A percentile compares a stretch with the other conserved stretches of the same genome.
Conservation (phyloP, 2,888 invertebrate species). For the Ligdia adustata region DNA sequence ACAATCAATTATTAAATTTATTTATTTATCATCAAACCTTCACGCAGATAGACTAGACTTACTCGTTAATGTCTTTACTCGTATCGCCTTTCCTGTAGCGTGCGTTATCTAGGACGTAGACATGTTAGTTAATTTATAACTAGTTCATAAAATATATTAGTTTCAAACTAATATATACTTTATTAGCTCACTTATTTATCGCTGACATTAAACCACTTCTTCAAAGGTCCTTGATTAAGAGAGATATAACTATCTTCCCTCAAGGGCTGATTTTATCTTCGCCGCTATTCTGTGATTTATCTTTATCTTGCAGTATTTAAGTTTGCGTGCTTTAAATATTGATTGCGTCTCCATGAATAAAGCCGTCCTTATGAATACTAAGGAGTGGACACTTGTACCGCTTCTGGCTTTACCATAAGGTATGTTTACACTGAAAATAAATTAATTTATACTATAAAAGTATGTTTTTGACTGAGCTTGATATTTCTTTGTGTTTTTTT, state of each 20-base stretch:
- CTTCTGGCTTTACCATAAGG: conserved; percentile 56
- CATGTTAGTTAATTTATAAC: neutral
- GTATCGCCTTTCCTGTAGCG: neutral
- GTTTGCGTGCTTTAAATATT: conserved; percentile 32
- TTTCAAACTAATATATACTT: neutral
- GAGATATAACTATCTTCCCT: conserved; percentile 17
- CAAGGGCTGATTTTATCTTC: conserved; percentile 22
- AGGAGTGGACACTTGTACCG: conserved; percentile 62
- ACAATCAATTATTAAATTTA: no score
- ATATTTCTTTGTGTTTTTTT: no score
- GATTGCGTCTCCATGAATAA: conserved; percentile 49
- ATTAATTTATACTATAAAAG: no score
- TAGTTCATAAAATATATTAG: no score
- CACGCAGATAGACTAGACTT: no score
- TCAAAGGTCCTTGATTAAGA: conserved; percentile 13
- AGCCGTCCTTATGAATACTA: conserved; percentile 66
- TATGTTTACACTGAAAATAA: conserved; percentile 2
- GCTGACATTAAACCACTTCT: conserved; percentile 3
- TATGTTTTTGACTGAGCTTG: no score
- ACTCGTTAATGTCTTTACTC: no score
- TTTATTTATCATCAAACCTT: no score
- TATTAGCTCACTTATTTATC: conserved; percentile 11
- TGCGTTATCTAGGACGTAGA: neutral
- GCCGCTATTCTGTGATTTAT: conserved; percentile 22
- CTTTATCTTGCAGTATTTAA: conserved; percentile 30